Percentiles rank a stretch among this genome's conserved stretches.
Evolutionary conservation across 2,888 invertebrate genomes (phyloP).

Genomic region (Octodonta nipae): DNA sequence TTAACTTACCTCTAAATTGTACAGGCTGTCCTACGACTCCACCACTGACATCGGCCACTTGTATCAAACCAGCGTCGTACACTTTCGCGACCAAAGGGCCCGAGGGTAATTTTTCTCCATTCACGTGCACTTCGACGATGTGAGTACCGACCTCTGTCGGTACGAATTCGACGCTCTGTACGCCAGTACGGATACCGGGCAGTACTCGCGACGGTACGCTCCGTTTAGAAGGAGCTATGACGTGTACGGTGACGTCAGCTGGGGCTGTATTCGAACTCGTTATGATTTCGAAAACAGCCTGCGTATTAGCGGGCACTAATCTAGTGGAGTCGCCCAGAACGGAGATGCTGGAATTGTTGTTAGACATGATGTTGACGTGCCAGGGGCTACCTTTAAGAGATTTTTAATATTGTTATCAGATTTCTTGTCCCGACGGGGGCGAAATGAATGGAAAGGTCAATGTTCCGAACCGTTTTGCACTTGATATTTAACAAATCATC

Average conservation of each 20-base stretch:
- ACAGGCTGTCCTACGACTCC: slow-evolving; percentile 91
- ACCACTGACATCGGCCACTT: slow-evolving; percentile 85
- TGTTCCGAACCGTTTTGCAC: too few relatives aligned
- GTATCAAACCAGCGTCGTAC: slow-evolving; percentile 85
- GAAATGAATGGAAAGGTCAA: too few relatives aligned
- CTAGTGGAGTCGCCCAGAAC: slow-evolving; percentile 78
- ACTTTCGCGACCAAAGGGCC: slow-evolving; percentile 88
- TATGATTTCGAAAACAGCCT: slow-evolving; percentile 80
- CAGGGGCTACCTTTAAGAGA: slow-evolving; percentile 83
- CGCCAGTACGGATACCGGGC: slow-evolving; percentile 58
- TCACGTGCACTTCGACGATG: slow-evolving; percentile 75
- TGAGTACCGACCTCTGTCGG: slow-evolving; percentile 91
- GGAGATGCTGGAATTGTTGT: slow-evolving; percentile 55
- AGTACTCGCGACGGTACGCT: slow-evolving; percentile 70
- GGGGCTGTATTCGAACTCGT: slow-evolving; percentile 45
- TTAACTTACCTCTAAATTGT: slow-evolving; percentile 74
- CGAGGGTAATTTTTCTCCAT: slow-evolving; percentile 77
- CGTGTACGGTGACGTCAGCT: slow-evolving; percentile 49
- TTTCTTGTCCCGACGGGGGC: too few relatives aligned
- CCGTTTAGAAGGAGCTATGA: slow-evolving; percentile 72
- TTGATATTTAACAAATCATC: too few relatives aligned
- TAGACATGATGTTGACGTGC: slow-evolving; percentile 81
- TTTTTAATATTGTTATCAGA: too few relatives aligned
- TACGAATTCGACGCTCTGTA: slow-evolving; percentile 82
- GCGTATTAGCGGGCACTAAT: slow-evolving; percentile 77